Evolutionary conservation across 1,140 invertebrate genomes (phyloP).

Genomic region (Calycopis cecrops): DNA sequence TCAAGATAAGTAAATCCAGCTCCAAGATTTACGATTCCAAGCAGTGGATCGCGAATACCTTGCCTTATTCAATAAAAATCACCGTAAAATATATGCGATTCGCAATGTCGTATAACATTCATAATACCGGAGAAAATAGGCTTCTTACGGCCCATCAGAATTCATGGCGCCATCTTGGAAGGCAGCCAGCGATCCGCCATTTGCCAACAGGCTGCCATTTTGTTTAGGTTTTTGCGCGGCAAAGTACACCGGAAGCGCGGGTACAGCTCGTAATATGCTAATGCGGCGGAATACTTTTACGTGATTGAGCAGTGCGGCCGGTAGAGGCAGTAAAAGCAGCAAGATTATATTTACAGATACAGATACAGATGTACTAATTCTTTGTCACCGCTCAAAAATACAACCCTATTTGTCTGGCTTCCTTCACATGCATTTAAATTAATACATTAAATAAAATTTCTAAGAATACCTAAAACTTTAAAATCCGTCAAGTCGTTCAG

Average conservation of each 20-base stretch:
- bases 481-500: too few species aligned
- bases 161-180: slow-evolving; percentile 22
- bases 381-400: too few species aligned
- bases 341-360: too few species aligned
- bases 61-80: neutral
- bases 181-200: slow-evolving; percentile 20
- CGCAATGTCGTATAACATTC: neutral
- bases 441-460: too few species aligned
- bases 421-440: too few species aligned
- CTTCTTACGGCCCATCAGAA: slow-evolving; percentile 3
- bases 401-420: too few species aligned
- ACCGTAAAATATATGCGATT: neutral
- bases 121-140: slow-evolving; percentile 5
- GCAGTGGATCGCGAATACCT: too few species aligned
- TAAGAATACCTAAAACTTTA: too few species aligned
- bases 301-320: neutral
- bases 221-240: slow-evolving; percentile 1
- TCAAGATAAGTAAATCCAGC: too few species aligned
- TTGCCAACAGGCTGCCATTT: slow-evolving; percentile 8
- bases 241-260: neutral
- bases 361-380: too few species aligned
- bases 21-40: too few species aligned
- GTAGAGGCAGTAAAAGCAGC: too few species aligned
- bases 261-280: slow-evolving; percentile 1
- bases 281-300: neutral